Evolutionary conservation across 1,140 invertebrate genomes (phyloP).

Genomic region (Lasioglossum albipes): DNA sequence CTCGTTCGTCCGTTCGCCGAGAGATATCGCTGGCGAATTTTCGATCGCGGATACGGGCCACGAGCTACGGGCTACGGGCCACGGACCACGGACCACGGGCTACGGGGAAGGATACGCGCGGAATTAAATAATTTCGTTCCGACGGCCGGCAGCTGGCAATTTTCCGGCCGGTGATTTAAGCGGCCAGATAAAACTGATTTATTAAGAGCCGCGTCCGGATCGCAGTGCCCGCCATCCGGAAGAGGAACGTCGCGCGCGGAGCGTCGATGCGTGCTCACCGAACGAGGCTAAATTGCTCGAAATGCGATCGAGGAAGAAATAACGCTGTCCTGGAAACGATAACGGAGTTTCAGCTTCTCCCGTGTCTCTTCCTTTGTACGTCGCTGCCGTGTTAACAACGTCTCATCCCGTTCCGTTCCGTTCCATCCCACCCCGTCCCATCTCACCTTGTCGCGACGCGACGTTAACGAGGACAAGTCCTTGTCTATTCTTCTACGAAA

Average conservation of each 20-base stretch:
- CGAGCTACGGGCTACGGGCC: not conserved
- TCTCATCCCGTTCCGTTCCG: too few species aligned
- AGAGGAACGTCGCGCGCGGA: not conserved
- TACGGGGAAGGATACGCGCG: constrained; percentile 13
- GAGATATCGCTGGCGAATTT: constrained; percentile 11
- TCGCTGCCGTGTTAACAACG: too few species aligned
- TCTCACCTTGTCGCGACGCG: too few species aligned
- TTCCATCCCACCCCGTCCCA: too few species aligned
- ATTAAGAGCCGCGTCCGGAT: not conserved
- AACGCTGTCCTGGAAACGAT: too few species aligned
- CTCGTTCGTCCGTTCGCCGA: not conserved
- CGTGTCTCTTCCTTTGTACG: too few species aligned
- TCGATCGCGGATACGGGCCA: constrained; percentile 4
- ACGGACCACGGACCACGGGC: not conserved
- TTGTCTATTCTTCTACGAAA: too few species aligned
- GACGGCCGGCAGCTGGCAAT: constrained; percentile 26
- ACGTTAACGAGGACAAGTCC: too few species aligned
- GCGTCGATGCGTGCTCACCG: not conserved
- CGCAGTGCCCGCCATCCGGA: not conserved
- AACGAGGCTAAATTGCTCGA: not conserved
- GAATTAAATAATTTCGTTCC: constrained; percentile 40
- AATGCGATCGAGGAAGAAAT: not conserved
- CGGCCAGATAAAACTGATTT: constrained; percentile 29
- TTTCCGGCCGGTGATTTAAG: constrained; percentile 14
- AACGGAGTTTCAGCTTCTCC: too few species aligned